phyloP scores from a whole-genome alignment of 1,140 invertebrate genomes.

The Yoshiicerus persimilis region DNA sequence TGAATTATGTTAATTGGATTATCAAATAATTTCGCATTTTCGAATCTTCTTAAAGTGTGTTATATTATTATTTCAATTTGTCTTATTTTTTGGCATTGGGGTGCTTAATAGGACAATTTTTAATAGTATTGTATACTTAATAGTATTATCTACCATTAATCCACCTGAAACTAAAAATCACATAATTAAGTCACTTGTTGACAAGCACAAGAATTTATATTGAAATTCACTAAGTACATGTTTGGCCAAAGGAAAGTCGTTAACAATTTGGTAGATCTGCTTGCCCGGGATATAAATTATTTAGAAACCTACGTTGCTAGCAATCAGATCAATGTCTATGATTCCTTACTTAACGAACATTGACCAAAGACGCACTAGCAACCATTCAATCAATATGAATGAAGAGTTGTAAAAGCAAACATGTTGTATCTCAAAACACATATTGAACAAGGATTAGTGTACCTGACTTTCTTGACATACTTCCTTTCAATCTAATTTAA shows the following conservation, averaged over 20 bases:
- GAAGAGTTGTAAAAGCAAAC: not conserved
- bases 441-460: not conserved
- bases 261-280: not conserved
- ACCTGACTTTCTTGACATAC: not conserved
- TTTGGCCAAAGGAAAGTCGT: not conserved
- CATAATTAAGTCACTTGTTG: too few species aligned
- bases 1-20: too few species aligned
- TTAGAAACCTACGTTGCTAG: not conserved
- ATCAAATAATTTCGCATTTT: too few species aligned
- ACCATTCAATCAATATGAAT: not conserved
- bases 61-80: too few species aligned
- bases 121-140: too few species aligned
- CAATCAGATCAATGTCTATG: not conserved
- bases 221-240: too few species aligned
- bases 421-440: not conserved
- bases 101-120: too few species aligned
- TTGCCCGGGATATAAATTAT: not conserved
- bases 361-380: not conserved
- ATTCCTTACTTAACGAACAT: not conserved
- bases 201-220: too few species aligned
- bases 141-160: too few species aligned
- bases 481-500: not conserved
- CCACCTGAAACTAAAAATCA: too few species aligned
- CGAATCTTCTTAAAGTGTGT: too few species aligned
- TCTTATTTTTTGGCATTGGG: too few species aligned